These are phyloP conservation scores for Rachycentron canadum DNA, from an alignment of 2,797 vertebrate species.

Conservation along the genomic window DNA sequence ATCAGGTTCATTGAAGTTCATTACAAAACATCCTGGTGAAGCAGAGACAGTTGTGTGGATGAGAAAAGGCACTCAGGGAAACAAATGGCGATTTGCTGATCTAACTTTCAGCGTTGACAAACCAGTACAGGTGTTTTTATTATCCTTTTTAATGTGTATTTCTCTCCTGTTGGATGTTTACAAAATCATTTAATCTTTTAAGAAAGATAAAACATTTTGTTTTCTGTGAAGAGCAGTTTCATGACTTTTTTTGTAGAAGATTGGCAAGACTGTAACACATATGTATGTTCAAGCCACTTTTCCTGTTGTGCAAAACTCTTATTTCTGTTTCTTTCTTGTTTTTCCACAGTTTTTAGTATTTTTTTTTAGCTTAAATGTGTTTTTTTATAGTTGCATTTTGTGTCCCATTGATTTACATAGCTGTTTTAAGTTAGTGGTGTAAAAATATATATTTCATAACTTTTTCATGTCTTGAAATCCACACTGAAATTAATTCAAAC, in stretches of 20 bases:
- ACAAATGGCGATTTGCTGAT: conserved; percentile 86
- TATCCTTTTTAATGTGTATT: background rate
- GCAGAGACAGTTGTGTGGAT: conserved; percentile 80
- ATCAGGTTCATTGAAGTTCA: conserved; percentile 82
- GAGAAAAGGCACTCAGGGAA: conserved; percentile 84
- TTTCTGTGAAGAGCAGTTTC: background rate
- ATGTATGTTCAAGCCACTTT: background rate
- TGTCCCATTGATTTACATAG: background rate
- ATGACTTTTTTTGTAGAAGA: background rate
- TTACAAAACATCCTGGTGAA: conserved; percentile 70
- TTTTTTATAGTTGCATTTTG: background rate
- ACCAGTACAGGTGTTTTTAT: conserved; percentile 79
- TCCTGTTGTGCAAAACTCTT: background rate
- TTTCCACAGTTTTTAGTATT: background rate
- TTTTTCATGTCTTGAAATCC: background rate
- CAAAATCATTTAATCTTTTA: background rate
- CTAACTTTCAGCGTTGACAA: conserved; percentile 78
- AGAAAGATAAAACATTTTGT: background rate
- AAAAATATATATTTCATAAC: background rate
- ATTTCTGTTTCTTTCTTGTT: background rate
- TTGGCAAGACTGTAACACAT: background rate
- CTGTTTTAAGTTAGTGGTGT: background rate
- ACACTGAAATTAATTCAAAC: background rate
- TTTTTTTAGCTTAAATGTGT: background rate
- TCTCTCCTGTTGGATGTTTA: background rate